A percentile compares a stretch with the other conserved stretches of the same genome.
Conservation (phyloP, 2,888 invertebrate genomes). For the Abscondita cerata region DNA sequence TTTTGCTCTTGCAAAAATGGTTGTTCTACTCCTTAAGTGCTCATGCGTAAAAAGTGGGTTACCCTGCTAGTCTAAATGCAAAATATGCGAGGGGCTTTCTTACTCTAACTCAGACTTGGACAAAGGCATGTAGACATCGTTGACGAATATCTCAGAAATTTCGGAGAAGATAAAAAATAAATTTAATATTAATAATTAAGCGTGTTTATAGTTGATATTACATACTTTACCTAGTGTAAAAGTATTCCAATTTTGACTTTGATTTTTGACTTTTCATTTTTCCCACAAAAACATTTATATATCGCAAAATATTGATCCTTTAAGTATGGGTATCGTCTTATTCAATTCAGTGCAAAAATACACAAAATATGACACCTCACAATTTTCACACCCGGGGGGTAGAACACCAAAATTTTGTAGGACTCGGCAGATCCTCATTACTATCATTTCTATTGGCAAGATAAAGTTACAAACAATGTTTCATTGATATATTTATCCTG, state of each 20-base stretch:
- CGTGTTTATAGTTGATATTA: not conserved
- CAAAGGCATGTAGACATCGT: too few species aligned
- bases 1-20: not conserved
- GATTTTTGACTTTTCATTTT: not conserved
- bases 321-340: conserved; percentile 3
- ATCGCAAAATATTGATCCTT: not conserved
- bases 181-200: conserved; percentile 3
- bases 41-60: conserved; percentile 2
- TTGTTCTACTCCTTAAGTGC: not conserved
- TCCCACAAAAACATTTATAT: not conserved
- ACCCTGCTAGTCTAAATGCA: too few species aligned
- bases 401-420: too few species aligned
- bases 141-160: not conserved
- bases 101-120: too few species aligned
- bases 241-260: not conserved
- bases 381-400: too few species aligned
- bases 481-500: too few species aligned
- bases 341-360: not conserved
- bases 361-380: not conserved
- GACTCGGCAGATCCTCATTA: too few species aligned
- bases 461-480: too few species aligned
- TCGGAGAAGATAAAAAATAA: not conserved
- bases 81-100: too few species aligned
- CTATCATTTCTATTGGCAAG: too few species aligned
- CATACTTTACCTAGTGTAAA: conserved; percentile 1